Conservation (phyloP, 2,888 invertebrate species). For the Itoplectis maculator region DNA sequence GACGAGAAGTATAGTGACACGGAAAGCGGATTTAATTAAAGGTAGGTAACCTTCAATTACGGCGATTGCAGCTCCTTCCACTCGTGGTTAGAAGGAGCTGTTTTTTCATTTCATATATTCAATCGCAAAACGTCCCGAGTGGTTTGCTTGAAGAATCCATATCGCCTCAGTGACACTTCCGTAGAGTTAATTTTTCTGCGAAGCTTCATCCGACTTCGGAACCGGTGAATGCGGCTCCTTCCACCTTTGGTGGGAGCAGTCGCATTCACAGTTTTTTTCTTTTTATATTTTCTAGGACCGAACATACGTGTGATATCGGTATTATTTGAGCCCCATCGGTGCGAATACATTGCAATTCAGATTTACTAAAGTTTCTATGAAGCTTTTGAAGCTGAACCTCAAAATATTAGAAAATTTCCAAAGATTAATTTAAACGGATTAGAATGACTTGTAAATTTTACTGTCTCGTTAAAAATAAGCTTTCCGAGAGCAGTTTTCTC, state of each 20-base stretch:
- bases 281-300: neutral
- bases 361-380: neutral
- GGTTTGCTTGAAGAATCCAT: no score
- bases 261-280: neutral
- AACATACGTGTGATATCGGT: neutral
- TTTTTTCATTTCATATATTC: no score
- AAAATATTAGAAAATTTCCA: neutral
- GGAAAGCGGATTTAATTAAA: no score
- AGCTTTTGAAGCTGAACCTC: neutral
- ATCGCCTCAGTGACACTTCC: no score
- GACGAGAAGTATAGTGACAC: no score
- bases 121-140: no score
- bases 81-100: no score
- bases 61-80: no score
- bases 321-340: neutral
- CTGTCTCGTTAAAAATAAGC: neutral
- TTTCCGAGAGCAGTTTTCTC: no score
- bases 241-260: neutral
- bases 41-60: no score
- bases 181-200: no score
- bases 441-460: neutral
- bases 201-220: no score
- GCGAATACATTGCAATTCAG: neutral
- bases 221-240: neutral
- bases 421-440: neutral